Evolutionary conservation across 2,797 vertebrate genomes (phyloP), one percentile per base, ranked within the genome.

Genomic region (Tolypeutes matacus): DNA sequence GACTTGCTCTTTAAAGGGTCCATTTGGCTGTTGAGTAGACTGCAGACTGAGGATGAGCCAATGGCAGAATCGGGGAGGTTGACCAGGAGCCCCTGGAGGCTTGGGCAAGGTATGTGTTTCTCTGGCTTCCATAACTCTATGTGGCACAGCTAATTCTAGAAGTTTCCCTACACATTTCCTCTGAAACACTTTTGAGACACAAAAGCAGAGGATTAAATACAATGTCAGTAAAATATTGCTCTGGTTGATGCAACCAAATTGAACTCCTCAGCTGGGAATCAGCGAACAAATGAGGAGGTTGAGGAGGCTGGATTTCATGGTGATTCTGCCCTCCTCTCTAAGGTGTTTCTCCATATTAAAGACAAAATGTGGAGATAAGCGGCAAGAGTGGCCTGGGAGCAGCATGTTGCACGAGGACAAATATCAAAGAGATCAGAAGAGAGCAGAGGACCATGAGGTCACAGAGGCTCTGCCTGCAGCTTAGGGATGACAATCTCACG

Each of bases 361-460:
- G 75, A 86, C 39, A 13, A 27, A 7, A 49, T 3, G 9, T 46
- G 58, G 75, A n/a, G 15, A 39, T 4, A 25, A 56, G 70, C 34
- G 56, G 69, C 7, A 9, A 93, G 27, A 42, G 17, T 5, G 9
- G 34, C 25, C 5, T 0, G 51, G 39, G 39, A 53, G 56, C 18
- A 23, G 7, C 5, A 25, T 46, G 25, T 60, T 89, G 29, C 13
- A 60, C 0, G 87, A 58, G 20, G 75, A n/a, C 11, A 96, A 31
- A 51, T 18, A 21, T 0, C 39, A 34, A 36, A 20, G 31, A 87
- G 75, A 39, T 4, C 1, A 20, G 42, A 89, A 84, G 75, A 91
- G 0, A 25, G 0, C 91, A 89, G 85, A 78, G 60, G 4, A 23
- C 34, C 9, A 0, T 0, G 0, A 4, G 18, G 10, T 77, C 23